Conservation (phyloP, 1,140 invertebrate species). For the Trinorchestia longiramus region DNA sequence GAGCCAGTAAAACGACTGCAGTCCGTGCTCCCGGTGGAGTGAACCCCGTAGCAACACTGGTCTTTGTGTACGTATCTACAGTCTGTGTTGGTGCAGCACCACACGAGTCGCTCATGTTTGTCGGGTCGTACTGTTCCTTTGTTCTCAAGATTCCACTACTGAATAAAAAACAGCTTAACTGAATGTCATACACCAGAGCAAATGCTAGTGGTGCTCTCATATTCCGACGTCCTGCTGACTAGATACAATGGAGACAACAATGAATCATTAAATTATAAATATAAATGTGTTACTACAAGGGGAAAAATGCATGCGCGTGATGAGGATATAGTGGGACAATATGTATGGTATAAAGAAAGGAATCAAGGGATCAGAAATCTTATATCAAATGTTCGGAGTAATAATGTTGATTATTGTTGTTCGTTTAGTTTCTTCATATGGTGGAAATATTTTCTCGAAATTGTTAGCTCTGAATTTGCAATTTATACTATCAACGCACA, state of each 20-base stretch:
- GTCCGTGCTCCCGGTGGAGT: not conserved
- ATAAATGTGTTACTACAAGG: too few relatives aligned
- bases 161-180: slow-evolving; percentile 11
- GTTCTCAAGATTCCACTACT: slow-evolving; percentile 15
- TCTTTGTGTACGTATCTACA: slow-evolving; percentile 44
- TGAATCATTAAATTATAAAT: too few relatives aligned
- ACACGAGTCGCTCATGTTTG: slow-evolving; percentile 19
- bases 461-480: not conserved
- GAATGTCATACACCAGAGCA: not conserved
- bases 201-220: not conserved
- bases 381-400: not conserved
- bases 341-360: too few relatives aligned
- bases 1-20: slow-evolving; percentile 40
- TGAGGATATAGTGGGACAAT: too few relatives aligned
- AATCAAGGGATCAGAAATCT: too few relatives aligned
- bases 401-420: not conserved
- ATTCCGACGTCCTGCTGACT: not conserved
- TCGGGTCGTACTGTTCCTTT: slow-evolving; percentile 23
- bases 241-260: not conserved
- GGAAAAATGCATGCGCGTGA: too few relatives aligned
- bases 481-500: not conserved
- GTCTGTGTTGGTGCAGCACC: slow-evolving; percentile 39
- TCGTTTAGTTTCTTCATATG: not conserved
- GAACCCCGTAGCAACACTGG: slow-evolving; percentile 46
- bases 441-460: too few relatives aligned